phyloP scores from a whole-genome alignment of 2,113 vertebrate genomes.

The Nyctibius bracteatus region DNA sequence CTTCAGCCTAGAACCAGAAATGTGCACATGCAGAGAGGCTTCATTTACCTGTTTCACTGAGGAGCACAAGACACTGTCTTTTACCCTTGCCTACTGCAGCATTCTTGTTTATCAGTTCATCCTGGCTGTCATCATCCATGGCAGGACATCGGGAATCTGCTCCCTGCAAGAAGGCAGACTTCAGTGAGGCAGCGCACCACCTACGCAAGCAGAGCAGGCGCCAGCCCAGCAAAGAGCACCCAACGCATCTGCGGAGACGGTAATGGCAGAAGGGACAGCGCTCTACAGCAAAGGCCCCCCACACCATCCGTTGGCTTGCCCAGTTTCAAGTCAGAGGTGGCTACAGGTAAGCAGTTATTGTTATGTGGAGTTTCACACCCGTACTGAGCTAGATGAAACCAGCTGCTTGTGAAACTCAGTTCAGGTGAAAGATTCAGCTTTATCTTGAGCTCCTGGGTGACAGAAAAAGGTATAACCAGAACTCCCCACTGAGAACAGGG shows the following conservation, averaged over 20 bases:
- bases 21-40: rapidly evolving
- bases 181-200: background rate
- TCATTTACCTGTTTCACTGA: slow-evolving; percentile 78
- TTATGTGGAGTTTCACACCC: rapidly evolving
- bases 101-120: slow-evolving; percentile 83
- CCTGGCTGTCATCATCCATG: slow-evolving; percentile 94
- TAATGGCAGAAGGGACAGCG: rapidly evolving
- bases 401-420: background rate
- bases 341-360: background rate
- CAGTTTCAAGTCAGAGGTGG: background rate
- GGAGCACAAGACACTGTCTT: slow-evolving; percentile 39
- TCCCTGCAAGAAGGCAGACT: slow-evolving; percentile 7
- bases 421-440: background rate
- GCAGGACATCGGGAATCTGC: slow-evolving; percentile 73
- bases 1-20: background rate
- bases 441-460: background rate
- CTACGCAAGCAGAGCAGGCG: background rate
- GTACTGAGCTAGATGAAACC: background rate
- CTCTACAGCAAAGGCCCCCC: background rate
- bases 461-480: background rate
- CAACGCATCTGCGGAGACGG: rapidly evolving
- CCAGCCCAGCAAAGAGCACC: rapidly evolving
- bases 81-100: slow-evolving; percentile 71
- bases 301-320: rapidly evolving
- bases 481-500: background rate